Base-by-base conservation (phyloP, 2,797 vertebrate species). In the Enteromius radiatus region DNA sequence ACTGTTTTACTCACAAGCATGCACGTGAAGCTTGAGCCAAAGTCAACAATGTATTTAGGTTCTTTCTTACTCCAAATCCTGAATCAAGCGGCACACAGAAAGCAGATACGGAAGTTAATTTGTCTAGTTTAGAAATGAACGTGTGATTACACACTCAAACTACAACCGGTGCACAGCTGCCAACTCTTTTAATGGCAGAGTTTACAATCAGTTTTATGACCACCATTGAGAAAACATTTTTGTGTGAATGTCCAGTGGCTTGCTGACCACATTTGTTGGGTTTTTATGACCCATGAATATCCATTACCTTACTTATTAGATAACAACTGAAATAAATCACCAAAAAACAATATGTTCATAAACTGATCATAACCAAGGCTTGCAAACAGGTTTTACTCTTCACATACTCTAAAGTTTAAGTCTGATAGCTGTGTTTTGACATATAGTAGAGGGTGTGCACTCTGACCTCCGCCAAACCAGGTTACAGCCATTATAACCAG, bases 41-140 rank as follows among this genome's bases (percentile, higher is more conserved):
- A 75, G 19, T 49, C 77, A 74, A 31, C 41, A 59, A 17, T 23
- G 21, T 2, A 17, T 43, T 67, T 56, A 64, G 31, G 38, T 23
- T 77, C 26, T 45, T 49, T 76, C 36, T 31, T 41, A 67, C 11
- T 56, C 2, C 49, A 41, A 26, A 59, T 68, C n/a, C 63, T 75
- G n/a, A 78, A 38, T 69, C 28, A 47, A 19, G 41, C 3, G 26
- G 15, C 28, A 8, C 11, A 10, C 61, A 33, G 76, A 76, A 76
- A 76, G 23, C 36, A 63, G 38, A 63, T 43, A 38, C 41, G 21
- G 19, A n/a, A n/a, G 70, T 36, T 52, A 0, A 74, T 74, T 56
- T 36, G 21, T 75, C 31, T 14, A 26, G 36, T 43, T 61, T 21
- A 63, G 21, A 45, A 63, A 41, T 28, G 4, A 61, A 23, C 54